Conservation (phyloP, 2,888 invertebrate genomes). For the Cheilosia impressa region DNA sequence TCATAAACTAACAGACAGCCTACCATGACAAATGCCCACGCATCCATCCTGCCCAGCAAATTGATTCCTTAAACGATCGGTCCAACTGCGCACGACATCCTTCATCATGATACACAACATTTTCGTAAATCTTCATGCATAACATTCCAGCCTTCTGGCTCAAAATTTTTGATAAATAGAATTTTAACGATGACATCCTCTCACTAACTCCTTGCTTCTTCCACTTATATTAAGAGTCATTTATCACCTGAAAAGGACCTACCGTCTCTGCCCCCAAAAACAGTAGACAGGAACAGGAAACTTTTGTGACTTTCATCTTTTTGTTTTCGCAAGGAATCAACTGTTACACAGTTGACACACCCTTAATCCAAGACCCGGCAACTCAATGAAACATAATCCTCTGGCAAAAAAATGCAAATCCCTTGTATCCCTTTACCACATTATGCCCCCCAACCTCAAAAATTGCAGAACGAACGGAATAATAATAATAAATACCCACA, state of each 20-base stretch:
- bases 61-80: neutral
- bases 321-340: conserved; percentile 44
- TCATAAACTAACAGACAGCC: too few relatives aligned
- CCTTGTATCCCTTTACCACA: conserved; percentile 39
- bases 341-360: conserved; percentile 68
- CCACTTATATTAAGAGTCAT: conserved; percentile 52
- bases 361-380: conserved; percentile 38
- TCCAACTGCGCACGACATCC: neutral
- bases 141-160: conserved; percentile 32
- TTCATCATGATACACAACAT: neutral
- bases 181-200: conserved; percentile 69
- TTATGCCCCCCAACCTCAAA: conserved; percentile 12
- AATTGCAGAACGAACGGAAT: conserved; percentile 51
- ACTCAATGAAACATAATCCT: conserved; percentile 51
- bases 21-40: too few relatives aligned
- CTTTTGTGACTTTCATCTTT: conserved; percentile 45
- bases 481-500: conserved; percentile 82
- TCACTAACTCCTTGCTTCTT: conserved; percentile 1
- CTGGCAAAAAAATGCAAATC: conserved; percentile 20
- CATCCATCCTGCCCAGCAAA: too few relatives aligned
- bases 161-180: conserved; percentile 65
- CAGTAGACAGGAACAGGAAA: conserved; percentile 33
- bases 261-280: conserved; percentile 6
- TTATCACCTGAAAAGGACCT: conserved; percentile 55
- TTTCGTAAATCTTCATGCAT: conserved; percentile 15